Conservation (phyloP, 2,797 vertebrate species). For the Amblyopsis hoosieri region DNA sequence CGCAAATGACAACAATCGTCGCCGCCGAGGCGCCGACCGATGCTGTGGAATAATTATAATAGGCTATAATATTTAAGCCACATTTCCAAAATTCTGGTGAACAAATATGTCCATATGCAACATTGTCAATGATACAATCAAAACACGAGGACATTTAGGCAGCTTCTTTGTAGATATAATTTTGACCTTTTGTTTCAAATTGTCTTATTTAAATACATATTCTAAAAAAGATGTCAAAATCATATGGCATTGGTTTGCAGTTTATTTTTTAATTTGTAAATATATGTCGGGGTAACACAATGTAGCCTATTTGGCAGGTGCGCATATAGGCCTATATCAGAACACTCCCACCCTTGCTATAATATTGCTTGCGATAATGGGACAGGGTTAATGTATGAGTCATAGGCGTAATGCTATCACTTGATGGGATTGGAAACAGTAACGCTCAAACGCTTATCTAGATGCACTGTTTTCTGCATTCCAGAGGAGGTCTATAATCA, state of each 20-base stretch:
- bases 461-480: not conserved
- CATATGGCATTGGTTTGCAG: too few species aligned
- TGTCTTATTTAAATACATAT: too few species aligned
- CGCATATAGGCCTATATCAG: not conserved
- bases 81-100: too few species aligned
- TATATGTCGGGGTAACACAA: too few species aligned
- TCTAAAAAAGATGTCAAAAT: too few species aligned
- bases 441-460: not conserved
- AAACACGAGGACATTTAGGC: too few species aligned
- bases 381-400: slow-evolving; percentile 40
- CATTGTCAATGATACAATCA: too few species aligned
- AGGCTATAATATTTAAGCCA: too few species aligned
- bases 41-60: not conserved
- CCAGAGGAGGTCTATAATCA: not conserved
- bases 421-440: slow-evolving; percentile 23
- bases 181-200: too few species aligned
- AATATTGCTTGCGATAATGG: slow-evolving; percentile 24
- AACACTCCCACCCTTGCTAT: not conserved
- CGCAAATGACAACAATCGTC: slow-evolving; percentile 52
- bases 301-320: not conserved
- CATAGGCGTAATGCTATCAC: not conserved
- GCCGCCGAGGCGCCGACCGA: not conserved
- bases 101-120: too few species aligned
- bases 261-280: too few species aligned
- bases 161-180: too few species aligned